Conservation (phyloP, 2,888 invertebrate genomes). For the Phrixothrix hirtus region DNA sequence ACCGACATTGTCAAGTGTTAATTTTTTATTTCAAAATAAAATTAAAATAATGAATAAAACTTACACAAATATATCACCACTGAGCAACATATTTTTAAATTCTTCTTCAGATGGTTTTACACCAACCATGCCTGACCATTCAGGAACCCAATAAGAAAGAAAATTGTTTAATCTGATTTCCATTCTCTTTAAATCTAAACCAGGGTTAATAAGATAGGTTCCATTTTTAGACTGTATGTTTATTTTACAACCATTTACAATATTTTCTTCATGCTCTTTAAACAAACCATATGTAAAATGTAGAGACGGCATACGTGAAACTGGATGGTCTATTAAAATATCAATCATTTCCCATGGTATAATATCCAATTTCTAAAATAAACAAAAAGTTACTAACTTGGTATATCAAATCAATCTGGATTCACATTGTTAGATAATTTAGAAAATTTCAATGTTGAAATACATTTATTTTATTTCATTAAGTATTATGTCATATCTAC, state of each 20-base stretch:
- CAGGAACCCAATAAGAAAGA: constrained; percentile 58
- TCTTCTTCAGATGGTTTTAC: constrained; percentile 59
- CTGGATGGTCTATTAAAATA: constrained; percentile 66
- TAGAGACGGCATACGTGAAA: constrained; percentile 74
- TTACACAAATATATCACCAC: constrained; percentile 65
- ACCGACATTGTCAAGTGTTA: no score
- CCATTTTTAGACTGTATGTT: constrained; percentile 57
- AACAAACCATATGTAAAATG: constrained; percentile 68
- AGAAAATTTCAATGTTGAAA: no score
- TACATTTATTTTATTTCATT: no score
- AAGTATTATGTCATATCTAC: no score
- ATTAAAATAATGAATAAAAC: constrained; percentile 36
- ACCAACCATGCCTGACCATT: constrained; percentile 56
- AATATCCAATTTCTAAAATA: constrained; percentile 67
- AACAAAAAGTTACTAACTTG: constrained; percentile 32
- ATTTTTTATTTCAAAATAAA: background rate
- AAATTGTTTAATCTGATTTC: constrained; percentile 57
- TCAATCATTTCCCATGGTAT: constrained; percentile 81
- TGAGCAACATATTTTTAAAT: constrained; percentile 58
- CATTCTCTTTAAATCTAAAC: constrained; percentile 57
- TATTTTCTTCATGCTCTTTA: constrained; percentile 62
- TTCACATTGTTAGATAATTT: no score
- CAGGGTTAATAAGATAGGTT: constrained; percentile 72
- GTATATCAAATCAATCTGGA: no score
- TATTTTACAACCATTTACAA: constrained; percentile 63